These are phyloP conservation scores for Hirtodrosophila duncani DNA, from an alignment of 2,888 invertebrate genomes.

Conservation along the genomic window DNA sequence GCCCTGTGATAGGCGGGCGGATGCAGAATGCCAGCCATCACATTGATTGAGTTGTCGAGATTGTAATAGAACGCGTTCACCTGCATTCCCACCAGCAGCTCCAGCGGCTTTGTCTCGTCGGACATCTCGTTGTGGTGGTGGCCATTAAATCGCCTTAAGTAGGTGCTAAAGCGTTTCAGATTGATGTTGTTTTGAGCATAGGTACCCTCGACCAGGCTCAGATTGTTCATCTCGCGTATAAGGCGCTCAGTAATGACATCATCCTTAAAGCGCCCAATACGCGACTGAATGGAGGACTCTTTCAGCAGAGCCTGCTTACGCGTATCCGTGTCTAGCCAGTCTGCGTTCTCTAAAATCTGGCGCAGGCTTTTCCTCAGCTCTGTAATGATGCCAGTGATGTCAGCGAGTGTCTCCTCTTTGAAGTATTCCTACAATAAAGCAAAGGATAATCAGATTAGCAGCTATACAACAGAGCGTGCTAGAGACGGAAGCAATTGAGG, in stretches of 20 bases:
- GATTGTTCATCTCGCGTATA: slow-evolving; percentile 51
- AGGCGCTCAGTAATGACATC: slow-evolving; percentile 42
- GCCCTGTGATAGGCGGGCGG: slow-evolving; percentile 68
- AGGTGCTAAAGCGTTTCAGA: slow-evolving; percentile 46
- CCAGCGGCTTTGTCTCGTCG: slow-evolving; percentile 57
- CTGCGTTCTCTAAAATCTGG: slow-evolving; percentile 51
- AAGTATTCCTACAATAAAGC: slow-evolving; percentile 52
- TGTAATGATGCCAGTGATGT: slow-evolving; percentile 55
- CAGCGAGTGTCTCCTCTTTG: slow-evolving; percentile 44
- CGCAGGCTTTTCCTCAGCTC: slow-evolving; percentile 65
- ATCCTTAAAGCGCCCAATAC: slow-evolving; percentile 60
- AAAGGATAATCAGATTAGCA: neutral
- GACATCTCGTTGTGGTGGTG: slow-evolving; percentile 39
- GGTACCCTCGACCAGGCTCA: slow-evolving; percentile 48
- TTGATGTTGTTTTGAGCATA: slow-evolving; percentile 60
- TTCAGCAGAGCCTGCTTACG: slow-evolving; percentile 66
- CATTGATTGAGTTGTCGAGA: slow-evolving; percentile 74
- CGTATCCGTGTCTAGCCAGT: slow-evolving; percentile 73
- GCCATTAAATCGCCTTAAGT: slow-evolving; percentile 58
- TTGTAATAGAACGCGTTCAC: slow-evolving; percentile 75
- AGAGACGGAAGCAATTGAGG: no score
- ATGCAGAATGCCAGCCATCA: slow-evolving; percentile 73
- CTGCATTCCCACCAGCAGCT: slow-evolving; percentile 62
- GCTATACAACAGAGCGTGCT: no score
- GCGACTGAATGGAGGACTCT: slow-evolving; percentile 49